phyloP scores from a whole-genome alignment of 2,888 invertebrate genomes.

The Callyntrura sp. region DNA sequence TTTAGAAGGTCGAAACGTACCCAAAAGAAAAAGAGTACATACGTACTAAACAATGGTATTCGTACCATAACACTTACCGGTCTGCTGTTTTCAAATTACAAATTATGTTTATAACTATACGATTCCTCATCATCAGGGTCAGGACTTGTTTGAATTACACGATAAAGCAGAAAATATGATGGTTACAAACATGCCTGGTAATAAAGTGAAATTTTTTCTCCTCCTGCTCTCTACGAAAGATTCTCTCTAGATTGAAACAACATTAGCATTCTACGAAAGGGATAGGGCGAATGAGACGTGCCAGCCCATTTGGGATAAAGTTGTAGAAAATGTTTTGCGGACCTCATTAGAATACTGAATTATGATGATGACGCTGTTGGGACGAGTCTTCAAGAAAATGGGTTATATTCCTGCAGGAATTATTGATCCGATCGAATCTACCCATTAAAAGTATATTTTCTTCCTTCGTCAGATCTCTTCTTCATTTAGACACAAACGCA shows the following conservation, averaged over 20 bases:
- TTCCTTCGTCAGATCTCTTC: not conserved
- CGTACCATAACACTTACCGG: no score
- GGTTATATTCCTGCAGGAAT: conserved; percentile 51
- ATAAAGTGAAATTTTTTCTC: not conserved
- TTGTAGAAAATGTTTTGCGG: conserved; percentile 35
- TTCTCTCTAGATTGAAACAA: not conserved
- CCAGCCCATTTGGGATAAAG: conserved; percentile 16
- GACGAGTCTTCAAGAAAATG: conserved; percentile 53
- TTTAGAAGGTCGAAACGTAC: no score
- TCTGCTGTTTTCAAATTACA: not conserved
- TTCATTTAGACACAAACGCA: not conserved
- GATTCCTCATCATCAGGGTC: not conserved
- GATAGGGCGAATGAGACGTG: conserved; percentile 28
- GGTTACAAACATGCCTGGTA: no score
- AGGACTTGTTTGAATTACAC: no score
- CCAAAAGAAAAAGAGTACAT: no score
- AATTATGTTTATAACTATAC: not conserved
- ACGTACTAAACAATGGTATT: no score
- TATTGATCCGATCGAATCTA: conserved; percentile 56
- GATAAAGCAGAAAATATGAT: no score
- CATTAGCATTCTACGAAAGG: conserved; percentile 3
- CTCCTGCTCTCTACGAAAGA: not conserved
- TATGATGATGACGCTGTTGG: conserved; percentile 63
- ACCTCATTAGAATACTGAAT: conserved; percentile 73
- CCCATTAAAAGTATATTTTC: conserved; percentile 41